phyloP scores from a whole-genome alignment of 2,113 vertebrate species.

The Microtus ochrogaster region DNA sequence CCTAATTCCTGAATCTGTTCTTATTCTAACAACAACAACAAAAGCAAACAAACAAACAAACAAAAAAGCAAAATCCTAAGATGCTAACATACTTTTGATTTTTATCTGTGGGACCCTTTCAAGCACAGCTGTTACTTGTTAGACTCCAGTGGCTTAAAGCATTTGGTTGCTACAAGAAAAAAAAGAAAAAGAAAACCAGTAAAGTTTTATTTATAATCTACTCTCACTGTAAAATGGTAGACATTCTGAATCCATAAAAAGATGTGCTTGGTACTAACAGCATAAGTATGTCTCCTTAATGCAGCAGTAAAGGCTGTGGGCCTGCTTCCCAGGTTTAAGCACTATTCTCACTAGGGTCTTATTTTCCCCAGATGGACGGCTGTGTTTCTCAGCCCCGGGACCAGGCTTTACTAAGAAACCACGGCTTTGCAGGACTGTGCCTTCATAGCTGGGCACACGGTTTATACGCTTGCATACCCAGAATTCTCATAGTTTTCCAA shows the following conservation, averaged over 20 bases:
- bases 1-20: neutral
- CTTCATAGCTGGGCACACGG: neutral
- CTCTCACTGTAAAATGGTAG: slow-evolving; percentile 58
- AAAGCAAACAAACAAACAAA: neutral
- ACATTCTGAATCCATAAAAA: slow-evolving; percentile 63
- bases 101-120: slow-evolving; percentile 54
- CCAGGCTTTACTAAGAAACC: too few relatives aligned
- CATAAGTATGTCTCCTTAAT: slow-evolving; percentile 52
- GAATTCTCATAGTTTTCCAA: neutral
- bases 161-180: slow-evolving; percentile 61
- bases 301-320: neutral
- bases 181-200: slow-evolving; percentile 24
- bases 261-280: slow-evolving; percentile 43
- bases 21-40: slow-evolving; percentile 32
- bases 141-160: slow-evolving; percentile 53
- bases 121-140: slow-evolving; percentile 70
- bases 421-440: neutral
- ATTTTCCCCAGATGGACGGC: neutral
- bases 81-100: slow-evolving; percentile 35
- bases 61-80: neutral
- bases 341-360: neutral
- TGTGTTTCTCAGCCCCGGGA: neutral
- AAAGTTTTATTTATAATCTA: slow-evolving; percentile 64
- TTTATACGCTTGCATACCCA: neutral
- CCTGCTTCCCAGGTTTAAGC: slow-evolving; percentile 9